A percentile compares a stretch with the other conserved stretches of the same genome.
Evolutionary conservation across 2,888 invertebrate species (phyloP).

Genomic region (Lithophane leautieri): DNA sequence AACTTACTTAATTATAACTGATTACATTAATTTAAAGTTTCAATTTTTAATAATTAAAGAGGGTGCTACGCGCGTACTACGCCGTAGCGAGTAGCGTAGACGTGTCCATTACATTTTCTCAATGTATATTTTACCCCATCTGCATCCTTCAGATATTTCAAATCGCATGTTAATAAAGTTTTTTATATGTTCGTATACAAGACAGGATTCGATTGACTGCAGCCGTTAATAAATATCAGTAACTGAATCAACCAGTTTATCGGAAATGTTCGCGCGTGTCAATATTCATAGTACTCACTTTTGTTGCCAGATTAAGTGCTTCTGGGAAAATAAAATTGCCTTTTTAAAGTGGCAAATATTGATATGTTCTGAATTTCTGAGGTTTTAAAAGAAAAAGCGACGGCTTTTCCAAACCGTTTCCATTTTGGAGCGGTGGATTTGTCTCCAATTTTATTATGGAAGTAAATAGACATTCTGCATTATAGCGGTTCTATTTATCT

Average conservation of each 20-base stretch:
- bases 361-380: constrained; percentile 1
- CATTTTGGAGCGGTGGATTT: constrained; percentile 10
- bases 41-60: constrained; percentile 5
- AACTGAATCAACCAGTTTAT: constrained; percentile 25
- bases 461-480: neutral
- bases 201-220: neutral
- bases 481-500: constrained; percentile 7
- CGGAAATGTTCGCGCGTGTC: constrained; percentile 11
- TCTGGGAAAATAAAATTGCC: constrained; percentile 37
- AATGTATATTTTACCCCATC: constrained; percentile 21
- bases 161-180: neutral
- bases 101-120: constrained; percentile 7
- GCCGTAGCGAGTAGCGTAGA: constrained; percentile 26
- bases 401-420: neutral
- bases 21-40: constrained; percentile 26
- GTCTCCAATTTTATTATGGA: constrained; percentile 8
- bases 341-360: constrained; percentile 35
- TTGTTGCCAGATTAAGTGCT: constrained; percentile 12
- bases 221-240: constrained; percentile 27
- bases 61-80: constrained; percentile 18
- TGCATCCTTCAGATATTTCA: constrained; percentile 10
- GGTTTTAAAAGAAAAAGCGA: constrained; percentile 4
- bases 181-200: constrained; percentile 1
- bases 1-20: constrained; percentile 23
- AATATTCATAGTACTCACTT: constrained; percentile 17